Percentiles rank a stretch among this genome's conserved stretches.
Conservation (phyloP, 2,888 invertebrate genomes). For the Octonoba sinensis region DNA sequence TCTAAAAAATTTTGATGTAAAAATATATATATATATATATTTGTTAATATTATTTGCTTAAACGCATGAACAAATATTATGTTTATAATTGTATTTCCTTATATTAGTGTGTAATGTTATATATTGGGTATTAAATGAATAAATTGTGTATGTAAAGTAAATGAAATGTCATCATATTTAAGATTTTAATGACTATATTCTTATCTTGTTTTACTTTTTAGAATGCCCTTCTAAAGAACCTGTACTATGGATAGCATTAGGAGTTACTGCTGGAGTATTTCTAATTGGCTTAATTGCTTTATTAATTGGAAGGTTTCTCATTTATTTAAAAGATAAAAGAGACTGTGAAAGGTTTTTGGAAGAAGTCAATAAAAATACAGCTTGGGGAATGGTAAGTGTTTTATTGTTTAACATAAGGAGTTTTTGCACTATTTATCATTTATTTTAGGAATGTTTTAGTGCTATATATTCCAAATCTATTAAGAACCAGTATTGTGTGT, state of each 20-base stretch:
- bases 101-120: no score
- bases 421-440: neutral
- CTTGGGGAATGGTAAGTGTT: slow-evolving; percentile 53
- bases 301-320: slow-evolving; percentile 44
- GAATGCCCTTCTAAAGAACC: slow-evolving; percentile 60
- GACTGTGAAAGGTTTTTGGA: slow-evolving; percentile 52
- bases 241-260: slow-evolving; percentile 53
- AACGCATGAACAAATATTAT: no score
- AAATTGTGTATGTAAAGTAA: no score
- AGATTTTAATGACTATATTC: neutral
- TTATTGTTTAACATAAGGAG: neutral
- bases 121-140: no score
- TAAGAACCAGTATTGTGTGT: no score
- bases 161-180: no score
- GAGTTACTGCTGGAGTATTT: slow-evolving; percentile 59
- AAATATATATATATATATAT: no score
- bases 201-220: slow-evolving; percentile 5
- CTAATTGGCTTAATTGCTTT: slow-evolving; percentile 62
- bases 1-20: no score
- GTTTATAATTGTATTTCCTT: no score
- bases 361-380: slow-evolving; percentile 61
- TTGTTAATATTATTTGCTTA: no score
- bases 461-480: neutral
- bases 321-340: slow-evolving; percentile 63
- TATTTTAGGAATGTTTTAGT: neutral